Evolutionary conservation across 1,140 invertebrate species (phyloP).

Genomic region (Procambarus virginalis): DNA sequence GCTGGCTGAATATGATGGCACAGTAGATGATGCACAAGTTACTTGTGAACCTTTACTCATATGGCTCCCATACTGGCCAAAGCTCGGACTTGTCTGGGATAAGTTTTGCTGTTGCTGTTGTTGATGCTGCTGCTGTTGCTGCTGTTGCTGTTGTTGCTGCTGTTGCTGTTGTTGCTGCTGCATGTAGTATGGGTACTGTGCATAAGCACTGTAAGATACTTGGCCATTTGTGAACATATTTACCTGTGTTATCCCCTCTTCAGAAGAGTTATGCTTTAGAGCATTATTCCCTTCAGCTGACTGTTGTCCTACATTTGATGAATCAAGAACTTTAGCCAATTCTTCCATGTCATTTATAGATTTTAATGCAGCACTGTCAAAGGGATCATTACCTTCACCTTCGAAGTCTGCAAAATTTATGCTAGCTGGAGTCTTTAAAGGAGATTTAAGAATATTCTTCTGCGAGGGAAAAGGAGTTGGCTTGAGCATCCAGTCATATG

Average conservation of each 20-base stretch:
- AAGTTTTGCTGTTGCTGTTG: background rate
- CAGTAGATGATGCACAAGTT: conserved; percentile 35
- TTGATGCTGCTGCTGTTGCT: conserved; percentile 1
- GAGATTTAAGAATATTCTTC: conserved; percentile 31
- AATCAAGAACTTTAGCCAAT: conserved; percentile 72
- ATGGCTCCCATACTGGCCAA: conserved; percentile 32
- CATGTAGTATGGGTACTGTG: conserved; percentile 46
- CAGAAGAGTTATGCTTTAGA: conserved; percentile 12
- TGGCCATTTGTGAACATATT: conserved; percentile 35
- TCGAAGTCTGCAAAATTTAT: conserved; percentile 73
- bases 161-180: conserved; percentile 47
- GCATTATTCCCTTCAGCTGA: conserved; percentile 14
- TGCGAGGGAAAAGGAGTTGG: conserved; percentile 50
- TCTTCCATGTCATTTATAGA: conserved; percentile 74
- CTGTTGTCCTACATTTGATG: conserved; percentile 48
- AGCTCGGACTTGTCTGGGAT: conserved; percentile 16
- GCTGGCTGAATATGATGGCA: conserved; percentile 39
- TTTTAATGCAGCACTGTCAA: conserved; percentile 74
- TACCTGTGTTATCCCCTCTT: conserved; percentile 5
- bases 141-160: conserved; percentile 18
- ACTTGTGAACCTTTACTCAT: conserved; percentile 54
- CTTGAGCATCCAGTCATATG: conserved; percentile 50
- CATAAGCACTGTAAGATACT: conserved; percentile 36
- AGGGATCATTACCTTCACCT: conserved; percentile 73
- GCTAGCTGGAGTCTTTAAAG: conserved; percentile 35